Evolutionary conservation across 2,113 vertebrate species (phyloP).

Genomic region (Pyrgilauda ruficollis): DNA sequence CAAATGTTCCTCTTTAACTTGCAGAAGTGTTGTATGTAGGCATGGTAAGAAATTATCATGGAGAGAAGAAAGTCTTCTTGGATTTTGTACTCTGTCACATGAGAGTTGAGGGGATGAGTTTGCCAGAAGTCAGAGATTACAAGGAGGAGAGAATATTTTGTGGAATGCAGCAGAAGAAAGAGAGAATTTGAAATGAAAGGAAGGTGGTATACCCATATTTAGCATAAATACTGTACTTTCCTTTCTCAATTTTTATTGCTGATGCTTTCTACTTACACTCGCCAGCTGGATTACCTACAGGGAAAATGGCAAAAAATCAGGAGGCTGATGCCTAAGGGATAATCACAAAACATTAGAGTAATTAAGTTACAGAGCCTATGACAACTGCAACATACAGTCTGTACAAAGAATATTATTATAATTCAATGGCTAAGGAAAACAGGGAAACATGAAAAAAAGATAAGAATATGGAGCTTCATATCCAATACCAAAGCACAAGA

Average conservation of each 20-base stretch:
- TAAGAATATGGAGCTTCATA: not conserved
- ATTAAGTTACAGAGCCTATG: not conserved
- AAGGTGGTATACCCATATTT: not conserved
- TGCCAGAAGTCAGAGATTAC: not conserved
- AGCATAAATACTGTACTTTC: not conserved
- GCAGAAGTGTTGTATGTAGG: not conserved
- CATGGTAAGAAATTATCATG: not conserved
- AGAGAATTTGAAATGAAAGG: not conserved
- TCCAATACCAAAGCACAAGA: not conserved
- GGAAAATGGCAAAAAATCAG: not conserved
- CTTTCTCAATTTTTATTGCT: not conserved
- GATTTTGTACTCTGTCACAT: not conserved
- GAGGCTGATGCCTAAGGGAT: not conserved
- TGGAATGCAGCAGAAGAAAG: not conserved
- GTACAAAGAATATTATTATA: not conserved
- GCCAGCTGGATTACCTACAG: not conserved
- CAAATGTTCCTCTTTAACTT: not conserved
- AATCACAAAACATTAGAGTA: not conserved
- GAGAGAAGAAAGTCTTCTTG: not conserved
- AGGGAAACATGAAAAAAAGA: not conserved
- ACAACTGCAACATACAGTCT: not conserved
- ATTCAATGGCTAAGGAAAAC: not conserved
- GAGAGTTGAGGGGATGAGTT: too few relatives aligned
- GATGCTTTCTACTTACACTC: not conserved
- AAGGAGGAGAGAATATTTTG: not conserved